Evolutionary conservation across 2,113 vertebrate genomes (phyloP).

Genomic region (Callaeas wilsoni): DNA sequence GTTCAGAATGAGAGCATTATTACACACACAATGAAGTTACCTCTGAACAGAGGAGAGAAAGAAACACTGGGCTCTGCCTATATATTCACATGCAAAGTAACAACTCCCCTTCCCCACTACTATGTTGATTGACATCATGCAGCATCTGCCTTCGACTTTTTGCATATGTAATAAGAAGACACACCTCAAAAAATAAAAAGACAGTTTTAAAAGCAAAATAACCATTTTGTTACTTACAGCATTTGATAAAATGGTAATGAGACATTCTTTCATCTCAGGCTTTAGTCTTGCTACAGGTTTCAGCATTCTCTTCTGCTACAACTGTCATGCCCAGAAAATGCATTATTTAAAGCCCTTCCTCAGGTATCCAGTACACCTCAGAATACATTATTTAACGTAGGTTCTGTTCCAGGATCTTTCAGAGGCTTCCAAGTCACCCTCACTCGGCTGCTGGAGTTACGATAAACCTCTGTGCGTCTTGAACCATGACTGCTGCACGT

Average conservation of each 20-base stretch:
- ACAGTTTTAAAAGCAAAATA: not conserved
- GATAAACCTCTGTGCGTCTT: slow-evolving; percentile 38
- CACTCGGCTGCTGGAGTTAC: slow-evolving; percentile 62
- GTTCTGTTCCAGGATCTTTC: slow-evolving; percentile 52
- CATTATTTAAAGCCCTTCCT: slow-evolving; percentile 81
- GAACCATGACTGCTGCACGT: slow-evolving; percentile 76
- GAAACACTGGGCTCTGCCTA: not conserved
- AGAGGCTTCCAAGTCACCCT: slow-evolving; percentile 57
- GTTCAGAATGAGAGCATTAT: slow-evolving; percentile 1
- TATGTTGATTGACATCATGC: slow-evolving; percentile 17
- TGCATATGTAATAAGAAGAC: slow-evolving; percentile 33
- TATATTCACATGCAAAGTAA: slow-evolving; percentile 54
- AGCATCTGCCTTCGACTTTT: slow-evolving; percentile 35
- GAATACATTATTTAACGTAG: slow-evolving; percentile 76
- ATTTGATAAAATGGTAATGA: slow-evolving; percentile 95
- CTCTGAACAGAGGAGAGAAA: slow-evolving; percentile 1
- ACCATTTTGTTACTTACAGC: slow-evolving; percentile 84
- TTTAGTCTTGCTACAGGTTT: slow-evolving; percentile 71
- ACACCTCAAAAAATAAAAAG: slow-evolving; percentile 15
- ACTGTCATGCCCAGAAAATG: slow-evolving; percentile 69
- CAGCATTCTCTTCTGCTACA: slow-evolving; percentile 74
- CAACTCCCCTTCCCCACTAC: not conserved
- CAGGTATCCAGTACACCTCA: slow-evolving; percentile 74
- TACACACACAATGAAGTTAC: slow-evolving; percentile 8
- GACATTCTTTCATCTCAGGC: slow-evolving; percentile 84